Evolutionary conservation across 1,140 invertebrate species (phyloP), one percentile per base, ranked within the genome.

Genomic region (Brachystomella parvula): DNA sequence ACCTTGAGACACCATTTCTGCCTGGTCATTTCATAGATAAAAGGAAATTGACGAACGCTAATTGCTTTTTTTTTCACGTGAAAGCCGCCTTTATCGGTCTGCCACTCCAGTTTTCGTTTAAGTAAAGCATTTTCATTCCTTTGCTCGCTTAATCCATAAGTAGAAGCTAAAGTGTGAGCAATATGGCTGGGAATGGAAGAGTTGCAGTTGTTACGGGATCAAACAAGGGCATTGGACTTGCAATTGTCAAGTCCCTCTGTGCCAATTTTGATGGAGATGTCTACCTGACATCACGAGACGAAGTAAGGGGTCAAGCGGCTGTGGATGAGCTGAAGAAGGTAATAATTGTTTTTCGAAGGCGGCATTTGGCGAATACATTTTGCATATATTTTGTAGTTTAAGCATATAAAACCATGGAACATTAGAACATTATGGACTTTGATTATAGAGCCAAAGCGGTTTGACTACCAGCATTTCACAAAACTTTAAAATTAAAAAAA

Each of bases 141-240:
- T 28, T 24, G 12, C 24, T 56, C 21, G 12, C 49, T n/a, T 33
- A 9, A 0, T 28, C 28, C 19, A 24, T 31, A 3, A 33, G 26
- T 33, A 19, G 17, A n/a, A 59, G 2, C 17, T 21, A 59, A 17
- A 30, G 3, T 24, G 12, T 47, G 31, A 61, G 26, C 17, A 12
- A 61, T 61, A 17, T n/a, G n/a, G n/a, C n/a, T n/a, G n/a, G n/a
- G n/a, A 58, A 17, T 9, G 12, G 29, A 2, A 63, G 47, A 59
- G 63, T 69, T n/a, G 67, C 67, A 2, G 44, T 69, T 31, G 86
- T 89, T 1, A 89, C 87, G 56, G 88, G 87, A 26, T 76, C 81
- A n/a, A 89, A 89, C 73, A 88, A 89, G 80, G 87, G 87, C 1
- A 85, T 89, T 69, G 88, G 87, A 2, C 85, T 81, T 76, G 84